Percentiles rank a stretch among this genome's conserved stretches.
phyloP scores from a whole-genome alignment of 2,888 invertebrate species.

The Drosophila siamana region DNA sequence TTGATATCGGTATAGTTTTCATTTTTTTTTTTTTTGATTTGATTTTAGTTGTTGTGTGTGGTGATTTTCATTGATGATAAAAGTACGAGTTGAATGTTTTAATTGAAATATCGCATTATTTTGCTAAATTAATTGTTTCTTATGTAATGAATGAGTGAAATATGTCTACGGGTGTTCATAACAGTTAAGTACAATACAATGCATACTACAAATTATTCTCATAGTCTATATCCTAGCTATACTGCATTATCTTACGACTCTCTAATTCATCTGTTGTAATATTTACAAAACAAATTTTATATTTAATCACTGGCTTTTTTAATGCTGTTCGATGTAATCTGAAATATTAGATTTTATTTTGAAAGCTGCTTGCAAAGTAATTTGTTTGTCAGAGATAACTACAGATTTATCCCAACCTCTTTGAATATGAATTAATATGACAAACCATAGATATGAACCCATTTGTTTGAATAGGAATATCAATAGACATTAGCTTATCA shows the following conservation, averaged over 20 bases:
- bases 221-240: constrained; percentile 16
- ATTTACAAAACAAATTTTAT: constrained; percentile 5
- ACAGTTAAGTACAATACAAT: constrained; percentile 13
- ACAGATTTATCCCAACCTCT: neutral
- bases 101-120: constrained; percentile 53
- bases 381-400: neutral
- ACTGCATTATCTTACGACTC: neutral
- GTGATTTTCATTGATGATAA: constrained; percentile 69
- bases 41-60: constrained; percentile 37
- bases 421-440: neutral
- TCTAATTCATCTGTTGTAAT: neutral
- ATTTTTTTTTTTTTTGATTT: constrained; percentile 23
- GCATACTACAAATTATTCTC: constrained; percentile 41
- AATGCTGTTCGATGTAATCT: too few relatives aligned
- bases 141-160: constrained; percentile 37
- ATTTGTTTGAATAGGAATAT: neutral
- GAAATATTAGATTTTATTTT: neutral
- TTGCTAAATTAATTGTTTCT: constrained; percentile 11
- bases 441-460: neutral
- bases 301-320: neutral
- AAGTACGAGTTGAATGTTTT: constrained; percentile 70
- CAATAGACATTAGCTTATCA: constrained; percentile 26
- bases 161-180: constrained; percentile 21
- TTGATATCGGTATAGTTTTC: constrained; percentile 9
- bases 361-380: neutral